Base-by-base conservation (phyloP, 1,140 invertebrate genomes). In the Lucilia sericata region DNA sequence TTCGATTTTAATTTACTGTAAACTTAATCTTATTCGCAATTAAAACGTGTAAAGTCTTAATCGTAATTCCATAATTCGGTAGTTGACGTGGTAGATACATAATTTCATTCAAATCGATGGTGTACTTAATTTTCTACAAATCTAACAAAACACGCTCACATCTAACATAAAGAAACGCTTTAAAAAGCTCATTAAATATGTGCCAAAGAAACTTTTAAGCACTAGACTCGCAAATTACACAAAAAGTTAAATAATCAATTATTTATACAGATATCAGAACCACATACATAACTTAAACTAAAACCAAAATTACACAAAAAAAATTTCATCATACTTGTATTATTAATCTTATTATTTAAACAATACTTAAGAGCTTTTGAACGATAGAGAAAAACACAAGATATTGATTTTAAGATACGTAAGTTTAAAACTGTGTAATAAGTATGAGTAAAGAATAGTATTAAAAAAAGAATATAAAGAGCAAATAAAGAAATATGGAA, bases 331-430 rank as follows among this genome's bases (percentile, higher is more conserved):
- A 60, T 60, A 60, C n/a, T n/a, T n/a, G 17, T 17, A 60, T 60
- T 60, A 70, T 70, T 70, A 21, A 25, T 70, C n/a, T n/a, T 70
- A 2, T 21, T 10, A 70, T 70, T 25, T 70, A 70, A 25, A 70
- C n/a, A 70, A 60, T 60, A 60, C 55, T 42, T 70, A 70, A 19
- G 65, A 70, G 65, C 65, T 70, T 70, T 70, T n/a, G 12, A 55
- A 17, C n/a, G 25, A 30, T 30, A 30, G 3, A 30, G 25, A 2
- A 70, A 70, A 70, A 70, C n/a, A 70, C 25, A 30, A 30, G 14
- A 60, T 60, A 60, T 60, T 70, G 9, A 70, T 70, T 70, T 70
- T 19, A 21, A 70, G 65, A 70, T 70, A 70, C 19, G n/a, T 70
- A 70, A 25, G 21, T 21, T 10, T 70, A 70, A 70, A 70, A 70